phyloP scores from a whole-genome alignment of 2,888 invertebrate species.

The Eurytoma adleriae region DNA sequence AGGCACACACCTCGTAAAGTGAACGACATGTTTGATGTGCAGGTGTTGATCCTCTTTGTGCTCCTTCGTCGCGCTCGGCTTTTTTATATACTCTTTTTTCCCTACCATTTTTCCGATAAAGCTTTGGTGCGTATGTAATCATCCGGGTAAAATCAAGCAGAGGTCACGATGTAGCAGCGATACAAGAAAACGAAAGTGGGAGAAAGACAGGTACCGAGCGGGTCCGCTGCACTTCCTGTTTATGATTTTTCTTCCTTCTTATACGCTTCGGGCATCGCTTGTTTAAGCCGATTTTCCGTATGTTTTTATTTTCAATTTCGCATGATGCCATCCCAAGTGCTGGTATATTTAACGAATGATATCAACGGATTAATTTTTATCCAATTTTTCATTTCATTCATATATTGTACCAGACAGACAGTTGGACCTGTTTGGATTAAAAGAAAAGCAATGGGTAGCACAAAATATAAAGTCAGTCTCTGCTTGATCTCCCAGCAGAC shows the following conservation, averaged over 20 bases:
- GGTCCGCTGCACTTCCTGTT: slow-evolving; percentile 47
- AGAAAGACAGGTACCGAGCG: not conserved
- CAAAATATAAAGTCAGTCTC: too few species aligned
- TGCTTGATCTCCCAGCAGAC: too few species aligned
- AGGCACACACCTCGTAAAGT: slow-evolving; percentile 39
- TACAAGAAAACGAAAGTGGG: not conserved
- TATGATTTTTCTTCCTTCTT: slow-evolving; percentile 38
- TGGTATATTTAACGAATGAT: not conserved
- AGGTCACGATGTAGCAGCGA: slow-evolving; percentile 35
- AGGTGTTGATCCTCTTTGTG: slow-evolving; percentile 41
- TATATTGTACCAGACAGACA: not conserved
- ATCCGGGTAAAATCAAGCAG: slow-evolving; percentile 10
- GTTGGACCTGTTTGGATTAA: too few species aligned
- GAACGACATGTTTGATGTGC: slow-evolving; percentile 40
- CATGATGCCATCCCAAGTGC: not conserved
- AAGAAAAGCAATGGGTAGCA: too few species aligned
- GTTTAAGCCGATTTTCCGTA: slow-evolving; percentile 54
- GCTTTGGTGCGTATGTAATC: slow-evolving; percentile 21
- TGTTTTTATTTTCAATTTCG: slow-evolving; percentile 30
- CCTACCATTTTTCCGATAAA: slow-evolving; percentile 51
- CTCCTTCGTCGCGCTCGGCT: slow-evolving; percentile 3
- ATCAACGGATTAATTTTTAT: slow-evolving; percentile 15
- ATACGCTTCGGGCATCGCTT: slow-evolving; percentile 51
- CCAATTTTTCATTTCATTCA: not conserved
- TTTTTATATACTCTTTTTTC: slow-evolving; percentile 53